Percentiles rank a stretch among this genome's conserved stretches.
These are phyloP conservation scores for Nomada fabriciana DNA, from an alignment of 2,888 invertebrate genomes.

Conservation along the genomic window DNA sequence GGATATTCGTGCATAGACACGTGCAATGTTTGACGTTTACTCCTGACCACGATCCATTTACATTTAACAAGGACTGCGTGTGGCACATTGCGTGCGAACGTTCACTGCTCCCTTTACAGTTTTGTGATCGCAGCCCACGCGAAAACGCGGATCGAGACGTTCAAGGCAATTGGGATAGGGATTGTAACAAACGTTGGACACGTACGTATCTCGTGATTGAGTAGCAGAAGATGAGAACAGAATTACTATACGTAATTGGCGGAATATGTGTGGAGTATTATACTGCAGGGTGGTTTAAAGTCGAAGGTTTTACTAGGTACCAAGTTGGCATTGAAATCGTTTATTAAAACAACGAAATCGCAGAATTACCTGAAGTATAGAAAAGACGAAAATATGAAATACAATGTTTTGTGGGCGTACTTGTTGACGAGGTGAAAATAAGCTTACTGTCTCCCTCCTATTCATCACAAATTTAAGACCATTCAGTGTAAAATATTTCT, in stretches of 20 bases:
- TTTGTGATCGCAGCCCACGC: conserved; percentile 23
- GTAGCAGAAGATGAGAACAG: background rate
- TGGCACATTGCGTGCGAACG: conserved; percentile 48
- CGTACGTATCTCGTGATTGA: background rate
- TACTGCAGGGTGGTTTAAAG: no score
- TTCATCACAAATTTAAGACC: no score
- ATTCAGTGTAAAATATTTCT: no score
- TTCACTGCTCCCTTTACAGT: conserved; percentile 53
- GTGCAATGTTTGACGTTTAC: conserved; percentile 59
- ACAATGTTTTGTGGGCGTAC: no score
- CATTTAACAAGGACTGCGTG: conserved; percentile 54
- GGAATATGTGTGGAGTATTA: no score
- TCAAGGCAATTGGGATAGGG: background rate
- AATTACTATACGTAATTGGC: background rate
- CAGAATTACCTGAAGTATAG: no score
- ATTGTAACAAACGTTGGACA: background rate
- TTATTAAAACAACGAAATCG: no score
- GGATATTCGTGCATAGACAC: conserved; percentile 60
- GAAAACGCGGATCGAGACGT: background rate
- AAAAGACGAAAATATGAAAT: no score
- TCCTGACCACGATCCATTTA: conserved; percentile 57
- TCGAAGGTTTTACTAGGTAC: no score
- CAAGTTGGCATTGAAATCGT: no score
- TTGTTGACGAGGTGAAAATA: no score
- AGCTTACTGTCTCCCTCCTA: no score